Conservation (phyloP, 2,797 vertebrate genomes). For the Hybognathus amarus region DNA sequence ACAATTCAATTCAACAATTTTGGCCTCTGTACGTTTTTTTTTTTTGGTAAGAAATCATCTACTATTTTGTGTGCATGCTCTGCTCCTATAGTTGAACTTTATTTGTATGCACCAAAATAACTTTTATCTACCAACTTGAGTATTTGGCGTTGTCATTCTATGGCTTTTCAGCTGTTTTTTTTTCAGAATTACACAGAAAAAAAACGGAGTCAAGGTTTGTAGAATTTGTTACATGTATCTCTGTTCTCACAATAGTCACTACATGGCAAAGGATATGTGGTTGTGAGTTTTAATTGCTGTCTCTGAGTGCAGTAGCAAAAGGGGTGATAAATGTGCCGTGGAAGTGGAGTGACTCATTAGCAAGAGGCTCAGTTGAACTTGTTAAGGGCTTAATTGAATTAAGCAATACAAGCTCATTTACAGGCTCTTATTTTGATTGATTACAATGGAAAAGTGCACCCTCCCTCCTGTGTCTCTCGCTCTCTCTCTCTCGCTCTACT, state of each 20-base stretch:
- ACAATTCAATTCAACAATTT: not conserved
- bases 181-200: not conserved
- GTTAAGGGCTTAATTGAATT: constrained; percentile 56
- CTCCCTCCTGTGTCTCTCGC: not conserved
- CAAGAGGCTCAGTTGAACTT: constrained; percentile 54
- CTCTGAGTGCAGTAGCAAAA: constrained; percentile 53
- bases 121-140: not conserved
- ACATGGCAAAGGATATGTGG: not conserved
- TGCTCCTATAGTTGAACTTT: not conserved
- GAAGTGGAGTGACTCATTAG: constrained; percentile 54
- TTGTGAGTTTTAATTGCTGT: constrained; percentile 35
- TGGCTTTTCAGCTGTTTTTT: not conserved
- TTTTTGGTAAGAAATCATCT: not conserved
- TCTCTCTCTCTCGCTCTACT: not conserved
- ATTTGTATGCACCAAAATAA: not conserved
- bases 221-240: not conserved
- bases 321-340: constrained; percentile 47
- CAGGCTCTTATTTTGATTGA: constrained; percentile 51
- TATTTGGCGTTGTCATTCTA: not conserved
- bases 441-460: constrained; percentile 34
- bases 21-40: not conserved
- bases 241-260: not conserved
- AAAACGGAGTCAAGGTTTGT: not conserved
- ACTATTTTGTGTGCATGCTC: not conserved
- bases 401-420: constrained; percentile 42